phyloP scores from a whole-genome alignment of 1,140 invertebrate species.

The Caerostris darwini region DNA sequence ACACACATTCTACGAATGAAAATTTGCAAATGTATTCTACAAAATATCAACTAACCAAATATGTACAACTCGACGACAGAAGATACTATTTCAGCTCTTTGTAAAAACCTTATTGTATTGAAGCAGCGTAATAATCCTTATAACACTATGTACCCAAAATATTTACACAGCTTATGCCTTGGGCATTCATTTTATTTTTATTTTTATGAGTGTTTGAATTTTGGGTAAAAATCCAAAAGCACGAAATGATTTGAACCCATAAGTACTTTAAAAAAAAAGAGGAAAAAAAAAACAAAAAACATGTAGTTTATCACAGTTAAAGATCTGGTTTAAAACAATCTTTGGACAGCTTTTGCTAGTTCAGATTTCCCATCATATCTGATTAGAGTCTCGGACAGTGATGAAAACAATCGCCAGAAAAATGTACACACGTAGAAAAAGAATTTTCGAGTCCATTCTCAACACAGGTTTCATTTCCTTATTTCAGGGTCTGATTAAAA shows the following conservation, averaged over 20 bases:
- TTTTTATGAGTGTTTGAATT: background rate
- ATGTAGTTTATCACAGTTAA: slow-evolving; percentile 61
- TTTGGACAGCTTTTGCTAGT: slow-evolving; percentile 60
- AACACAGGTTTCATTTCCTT: background rate
- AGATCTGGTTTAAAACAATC: slow-evolving; percentile 50
- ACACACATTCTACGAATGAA: slow-evolving; percentile 27
- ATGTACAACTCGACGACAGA: slow-evolving; percentile 56
- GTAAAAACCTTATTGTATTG: slow-evolving; percentile 48
- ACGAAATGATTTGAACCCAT: slow-evolving; percentile 42
- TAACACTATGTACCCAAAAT: slow-evolving; percentile 30
- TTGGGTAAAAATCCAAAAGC: slow-evolving; percentile 32
- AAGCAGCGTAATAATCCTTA: slow-evolving; percentile 27
- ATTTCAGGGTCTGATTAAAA: background rate
- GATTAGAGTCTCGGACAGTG: background rate
- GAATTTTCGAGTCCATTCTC: background rate
- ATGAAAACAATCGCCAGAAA: background rate
- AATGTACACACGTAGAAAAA: background rate
- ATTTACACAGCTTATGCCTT: slow-evolving; percentile 69
- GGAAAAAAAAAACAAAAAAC: background rate
- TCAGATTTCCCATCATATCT: background rate
- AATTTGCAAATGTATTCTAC: slow-evolving; percentile 6
- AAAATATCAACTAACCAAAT: slow-evolving; percentile 49
- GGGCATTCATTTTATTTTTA: background rate
- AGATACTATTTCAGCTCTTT: background rate
- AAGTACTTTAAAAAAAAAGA: slow-evolving; percentile 35